Evolutionary conservation across 2,113 vertebrate genomes (phyloP).

Genomic region (Entomyzon cyanotis): DNA sequence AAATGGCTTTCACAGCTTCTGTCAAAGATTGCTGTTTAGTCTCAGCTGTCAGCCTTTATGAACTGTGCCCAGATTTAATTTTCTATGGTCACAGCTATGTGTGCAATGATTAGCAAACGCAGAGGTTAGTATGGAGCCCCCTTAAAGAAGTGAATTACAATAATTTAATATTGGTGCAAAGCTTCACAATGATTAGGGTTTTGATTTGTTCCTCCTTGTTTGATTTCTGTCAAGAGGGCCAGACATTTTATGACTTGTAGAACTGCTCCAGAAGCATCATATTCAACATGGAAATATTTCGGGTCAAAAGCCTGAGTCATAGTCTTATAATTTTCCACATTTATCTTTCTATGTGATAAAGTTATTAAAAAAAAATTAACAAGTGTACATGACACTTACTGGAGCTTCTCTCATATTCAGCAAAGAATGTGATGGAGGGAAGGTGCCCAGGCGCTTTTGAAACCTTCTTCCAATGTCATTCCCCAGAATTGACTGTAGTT

Average conservation of each 20-base stretch:
- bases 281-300: background rate
- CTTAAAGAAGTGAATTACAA: background rate
- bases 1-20: background rate
- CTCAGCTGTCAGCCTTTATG: background rate
- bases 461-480: constrained; percentile 77
- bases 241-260: background rate
- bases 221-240: background rate
- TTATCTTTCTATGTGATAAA: background rate
- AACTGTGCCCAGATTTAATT: background rate
- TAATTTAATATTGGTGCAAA: background rate
- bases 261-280: background rate
- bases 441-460: constrained; percentile 73
- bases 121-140: background rate
- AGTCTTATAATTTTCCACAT: background rate
- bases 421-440: constrained; percentile 68
- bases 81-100: background rate
- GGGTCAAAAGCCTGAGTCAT: background rate
- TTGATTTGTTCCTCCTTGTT: background rate
- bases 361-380: background rate
- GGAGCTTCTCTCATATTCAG: constrained; percentile 70
- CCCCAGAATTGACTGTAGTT: constrained; percentile 81
- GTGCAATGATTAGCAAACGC: background rate
- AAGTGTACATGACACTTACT: constrained; percentile 46
- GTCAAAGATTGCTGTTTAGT: background rate
- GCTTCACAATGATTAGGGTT: background rate